These are phyloP conservation scores for Hoplodrina blanda DNA, from an alignment of 2,888 invertebrate species.

Conservation along the genomic window DNA sequence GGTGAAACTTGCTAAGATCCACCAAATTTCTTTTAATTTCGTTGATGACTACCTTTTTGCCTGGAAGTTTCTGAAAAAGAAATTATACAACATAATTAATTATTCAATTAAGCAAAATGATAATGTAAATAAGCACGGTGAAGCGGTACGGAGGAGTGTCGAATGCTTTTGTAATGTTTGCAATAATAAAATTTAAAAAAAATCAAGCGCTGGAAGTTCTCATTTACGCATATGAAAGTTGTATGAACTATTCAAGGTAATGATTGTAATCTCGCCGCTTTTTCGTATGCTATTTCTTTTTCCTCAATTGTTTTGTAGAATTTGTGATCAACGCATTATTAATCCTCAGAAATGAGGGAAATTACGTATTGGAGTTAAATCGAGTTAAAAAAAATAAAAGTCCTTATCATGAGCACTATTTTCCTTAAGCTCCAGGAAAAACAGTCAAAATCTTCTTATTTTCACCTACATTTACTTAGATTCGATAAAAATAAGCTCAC, in stretches of 20 bases:
- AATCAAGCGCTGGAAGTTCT: not conserved
- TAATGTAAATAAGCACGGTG: not conserved
- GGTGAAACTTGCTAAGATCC: slow-evolving; percentile 72
- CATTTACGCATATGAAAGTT: not conserved
- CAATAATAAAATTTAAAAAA: not conserved
- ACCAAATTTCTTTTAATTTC: slow-evolving; percentile 88
- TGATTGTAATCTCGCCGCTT: slow-evolving; percentile 3
- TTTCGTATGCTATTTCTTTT: slow-evolving; percentile 4
- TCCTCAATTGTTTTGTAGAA: slow-evolving; percentile 17
- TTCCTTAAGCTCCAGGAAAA: slow-evolving; percentile 2
- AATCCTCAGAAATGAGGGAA: not conserved
- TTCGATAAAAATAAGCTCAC: not conserved
- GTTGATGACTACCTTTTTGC: slow-evolving; percentile 69
- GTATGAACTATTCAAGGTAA: not conserved
- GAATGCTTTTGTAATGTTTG: slow-evolving; percentile 5
- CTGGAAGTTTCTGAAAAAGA: slow-evolving; percentile 70
- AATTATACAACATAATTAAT: slow-evolving; percentile 9
- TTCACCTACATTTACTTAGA: not conserved
- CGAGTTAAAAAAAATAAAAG: not conserved
- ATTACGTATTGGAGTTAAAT: not conserved
- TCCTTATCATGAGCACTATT: slow-evolving; percentile 1
- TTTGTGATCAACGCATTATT: not conserved
- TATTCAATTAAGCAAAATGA: not conserved
- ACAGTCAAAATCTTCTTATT: not conserved
- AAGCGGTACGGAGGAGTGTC: not conserved